phyloP scores from a whole-genome alignment of 2,113 vertebrate genomes.

The Malurus alboscapulatus region DNA sequence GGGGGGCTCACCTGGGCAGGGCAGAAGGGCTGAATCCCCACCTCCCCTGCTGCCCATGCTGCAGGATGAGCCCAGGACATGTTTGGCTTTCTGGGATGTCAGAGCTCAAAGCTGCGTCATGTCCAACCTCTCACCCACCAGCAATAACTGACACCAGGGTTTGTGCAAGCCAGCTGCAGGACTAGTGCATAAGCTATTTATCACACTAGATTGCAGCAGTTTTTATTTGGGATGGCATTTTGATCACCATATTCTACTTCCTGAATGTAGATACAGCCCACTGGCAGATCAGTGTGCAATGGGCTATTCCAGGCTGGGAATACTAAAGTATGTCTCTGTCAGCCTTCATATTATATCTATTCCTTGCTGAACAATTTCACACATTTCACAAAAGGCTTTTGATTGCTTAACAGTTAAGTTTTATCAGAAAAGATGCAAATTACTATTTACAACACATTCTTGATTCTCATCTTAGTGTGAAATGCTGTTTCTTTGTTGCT shows the following conservation, averaged over 20 bases:
- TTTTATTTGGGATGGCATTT: neutral
- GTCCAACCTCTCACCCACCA: neutral
- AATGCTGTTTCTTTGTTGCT: neutral
- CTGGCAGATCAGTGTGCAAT: neutral
- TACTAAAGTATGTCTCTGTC: neutral
- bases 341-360: neutral
- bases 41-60: fast-evolving
- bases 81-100: neutral
- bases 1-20: neutral
- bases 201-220: neutral
- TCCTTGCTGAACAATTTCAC: neutral
- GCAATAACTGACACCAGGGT: fast-evolving
- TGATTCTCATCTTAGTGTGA: neutral
- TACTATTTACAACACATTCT: neutral
- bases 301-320: neutral
- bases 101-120: fast-evolving
- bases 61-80: neutral
- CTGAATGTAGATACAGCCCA: neutral
- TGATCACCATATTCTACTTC: neutral
- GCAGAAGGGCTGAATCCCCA: neutral
- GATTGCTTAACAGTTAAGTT: neutral
- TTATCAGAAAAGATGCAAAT: constrained; percentile 10
- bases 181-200: neutral
- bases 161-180: neutral
- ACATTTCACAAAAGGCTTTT: neutral